Base-by-base conservation (phyloP, 2,113 vertebrate genomes). In the Cyprinus carpio region DNA sequence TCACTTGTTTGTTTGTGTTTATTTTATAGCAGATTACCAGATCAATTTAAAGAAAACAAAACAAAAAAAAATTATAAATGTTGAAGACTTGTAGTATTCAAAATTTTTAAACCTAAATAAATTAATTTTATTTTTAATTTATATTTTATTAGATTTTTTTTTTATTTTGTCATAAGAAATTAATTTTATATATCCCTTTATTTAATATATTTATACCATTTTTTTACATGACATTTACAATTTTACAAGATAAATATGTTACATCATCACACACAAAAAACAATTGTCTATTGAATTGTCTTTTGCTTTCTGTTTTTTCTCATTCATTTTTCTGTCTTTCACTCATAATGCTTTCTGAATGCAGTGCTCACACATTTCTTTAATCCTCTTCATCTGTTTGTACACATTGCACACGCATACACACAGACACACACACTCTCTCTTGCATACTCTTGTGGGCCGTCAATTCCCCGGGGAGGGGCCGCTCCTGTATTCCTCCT, bases 401-500 rank as follows among this genome's bases (percentile, higher is more conserved):
- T 46, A 13, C 67, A 81, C 51, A 87, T 9, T 3, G n/a, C n/a
- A n/a, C 67, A 69, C 8, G 9, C 64, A 46, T 69, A 81, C 13
- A 18, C 37, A 46, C 40, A 43, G 2, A 10, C 40, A 51, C 25
- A 51, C 77, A 62, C n/a, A 60, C 46, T 62, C 74, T 31, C 62
- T 37, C 40, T 69, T 69, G 29, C 65, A 34, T 71, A 56, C 69
- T 72, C 85, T 77, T 58, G 75, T 31, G 85, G 81, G 51, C 85
- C 81, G 88, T 87, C 90, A 87, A 90, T 86, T 93, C 94, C 93
- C 95, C 4, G 31, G 92, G 91, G 94, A 94, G 89, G 86, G 29
- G 87, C 91, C 89, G 91, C 90, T 93, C 90, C 92, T 91, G 91
- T 91, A 91, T 92, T 89, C 91, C 88, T 83, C 92, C 91, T 92